These are phyloP conservation scores for Hylaea fasciaria DNA, from an alignment of 2,888 invertebrate species.

Conservation along the genomic window DNA sequence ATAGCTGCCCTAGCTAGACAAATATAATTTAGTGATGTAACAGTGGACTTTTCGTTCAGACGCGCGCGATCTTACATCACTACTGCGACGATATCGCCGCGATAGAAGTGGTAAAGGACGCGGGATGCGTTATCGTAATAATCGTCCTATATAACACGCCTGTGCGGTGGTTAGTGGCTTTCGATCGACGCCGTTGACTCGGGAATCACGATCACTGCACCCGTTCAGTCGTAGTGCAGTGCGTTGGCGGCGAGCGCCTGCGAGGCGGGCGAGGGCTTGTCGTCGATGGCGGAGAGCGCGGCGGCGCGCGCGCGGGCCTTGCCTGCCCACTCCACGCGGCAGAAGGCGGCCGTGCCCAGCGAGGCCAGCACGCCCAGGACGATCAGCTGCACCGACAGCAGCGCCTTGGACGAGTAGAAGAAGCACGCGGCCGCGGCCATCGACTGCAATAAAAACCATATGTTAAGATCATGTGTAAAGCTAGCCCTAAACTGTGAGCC, in stretches of 20 bases:
- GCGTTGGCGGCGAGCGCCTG: conserved; percentile 72
- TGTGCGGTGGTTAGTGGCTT: no score
- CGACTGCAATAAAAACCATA: conserved; percentile 83
- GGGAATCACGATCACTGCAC: not conserved
- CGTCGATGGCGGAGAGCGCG: conserved; percentile 60
- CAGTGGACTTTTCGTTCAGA: no score
- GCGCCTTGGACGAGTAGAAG: conserved; percentile 90
- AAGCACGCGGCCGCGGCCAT: conserved; percentile 94
- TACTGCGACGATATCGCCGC: no score
- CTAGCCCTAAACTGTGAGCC: no score
- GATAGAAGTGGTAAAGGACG: no score
- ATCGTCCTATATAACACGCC: no score
- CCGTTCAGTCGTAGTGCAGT: conserved; percentile 71
- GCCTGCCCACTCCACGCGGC: conserved; percentile 88
- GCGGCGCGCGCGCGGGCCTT: conserved; percentile 65
- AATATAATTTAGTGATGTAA: no score
- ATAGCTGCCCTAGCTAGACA: no score
- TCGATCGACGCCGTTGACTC: not conserved
- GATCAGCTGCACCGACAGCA: conserved; percentile 89
- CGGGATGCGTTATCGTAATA: no score
- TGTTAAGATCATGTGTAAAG: not conserved
- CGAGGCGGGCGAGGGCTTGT: conserved; percentile 63
- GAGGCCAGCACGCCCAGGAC: conserved; percentile 89
- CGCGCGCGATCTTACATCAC: no score
- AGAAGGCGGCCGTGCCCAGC: conserved; percentile 90